A percentile compares a stretch with the other conserved stretches of the same genome.
Conservation (phyloP, 2,113 vertebrate species). For the Lasiurus borealis region DNA sequence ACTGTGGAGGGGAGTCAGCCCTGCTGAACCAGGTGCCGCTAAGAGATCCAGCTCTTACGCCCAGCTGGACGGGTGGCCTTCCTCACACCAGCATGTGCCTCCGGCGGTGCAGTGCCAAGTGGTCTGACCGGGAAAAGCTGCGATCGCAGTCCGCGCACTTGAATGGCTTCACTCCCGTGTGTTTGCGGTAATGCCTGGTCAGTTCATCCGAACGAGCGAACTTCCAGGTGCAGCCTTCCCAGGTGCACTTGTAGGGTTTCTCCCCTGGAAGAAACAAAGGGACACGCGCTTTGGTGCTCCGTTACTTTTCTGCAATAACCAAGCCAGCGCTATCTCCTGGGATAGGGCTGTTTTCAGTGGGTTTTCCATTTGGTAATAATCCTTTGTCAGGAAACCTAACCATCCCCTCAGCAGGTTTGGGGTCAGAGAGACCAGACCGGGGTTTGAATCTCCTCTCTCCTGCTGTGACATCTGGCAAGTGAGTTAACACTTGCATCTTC, state of each 20-base stretch:
- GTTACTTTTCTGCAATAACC: background rate
- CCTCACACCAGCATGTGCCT: slow-evolving; percentile 99
- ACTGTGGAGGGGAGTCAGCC: slow-evolving; percentile 90
- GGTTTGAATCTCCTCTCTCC: background rate
- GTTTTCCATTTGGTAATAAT: background rate
- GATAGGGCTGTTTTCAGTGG: background rate
- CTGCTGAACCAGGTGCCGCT: slow-evolving; percentile 90
- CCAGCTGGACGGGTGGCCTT: slow-evolving; percentile 80
- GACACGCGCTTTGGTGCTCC: slow-evolving; percentile 25
- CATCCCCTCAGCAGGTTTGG: background rate
- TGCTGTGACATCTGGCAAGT: background rate
- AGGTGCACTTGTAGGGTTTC: slow-evolving; percentile 99
- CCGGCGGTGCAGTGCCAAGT: slow-evolving; percentile 98
- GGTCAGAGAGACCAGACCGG: background rate
- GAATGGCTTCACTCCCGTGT: slow-evolving; percentile 99
- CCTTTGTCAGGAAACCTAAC: background rate
- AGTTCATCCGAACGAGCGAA: slow-evolving; percentile 99
- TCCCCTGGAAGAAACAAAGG: slow-evolving; percentile 91
- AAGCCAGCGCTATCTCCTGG: background rate
- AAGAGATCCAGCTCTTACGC: slow-evolving; percentile 90
- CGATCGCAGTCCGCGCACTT: slow-evolving; percentile 99
- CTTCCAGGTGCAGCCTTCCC: slow-evolving; percentile 99
- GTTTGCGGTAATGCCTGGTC: slow-evolving; percentile 99
- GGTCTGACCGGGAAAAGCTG: slow-evolving; percentile 99
- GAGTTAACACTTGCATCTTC: background rate